These are phyloP conservation scores for Python bivittatus DNA, from an alignment of 2,113 vertebrate genomes.

Conservation along the genomic window DNA sequence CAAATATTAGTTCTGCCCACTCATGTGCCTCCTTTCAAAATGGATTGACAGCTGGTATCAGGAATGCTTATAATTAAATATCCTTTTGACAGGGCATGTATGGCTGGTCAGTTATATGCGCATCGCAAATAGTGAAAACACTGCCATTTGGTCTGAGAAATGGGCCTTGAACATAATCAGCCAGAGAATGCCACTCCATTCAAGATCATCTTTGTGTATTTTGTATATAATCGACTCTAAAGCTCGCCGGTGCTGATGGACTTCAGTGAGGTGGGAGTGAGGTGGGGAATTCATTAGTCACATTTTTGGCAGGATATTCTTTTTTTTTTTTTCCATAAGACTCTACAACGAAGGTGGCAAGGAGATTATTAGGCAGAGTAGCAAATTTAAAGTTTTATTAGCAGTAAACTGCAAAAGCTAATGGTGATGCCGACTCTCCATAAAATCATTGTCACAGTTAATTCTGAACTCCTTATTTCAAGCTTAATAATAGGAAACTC, in stretches of 20 bases:
- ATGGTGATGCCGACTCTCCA: slow-evolving; percentile 79
- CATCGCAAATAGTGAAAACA: slow-evolving; percentile 42
- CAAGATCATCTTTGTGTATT: slow-evolving; percentile 57
- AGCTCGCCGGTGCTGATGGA: slow-evolving; percentile 60
- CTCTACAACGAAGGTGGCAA: slow-evolving; percentile 80
- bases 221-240: slow-evolving; percentile 68
- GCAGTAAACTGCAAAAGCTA: slow-evolving; percentile 83
- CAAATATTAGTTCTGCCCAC: slow-evolving; percentile 34
- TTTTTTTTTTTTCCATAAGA: slow-evolving; percentile 52
- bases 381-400: slow-evolving; percentile 87
- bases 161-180: slow-evolving; percentile 67
- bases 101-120: slow-evolving; percentile 39
- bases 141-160: slow-evolving; percentile 37
- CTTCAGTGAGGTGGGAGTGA: slow-evolving; percentile 40
- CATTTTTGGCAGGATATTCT: slow-evolving; percentile 65
- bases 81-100: slow-evolving; percentile 46
- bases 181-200: slow-evolving; percentile 41
- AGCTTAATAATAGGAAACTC: slow-evolving; percentile 87
- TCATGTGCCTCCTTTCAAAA: slow-evolving; percentile 39
- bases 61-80: slow-evolving; percentile 31
- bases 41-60: slow-evolving; percentile 37
- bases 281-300: slow-evolving; percentile 68
- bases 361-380: slow-evolving; percentile 83
- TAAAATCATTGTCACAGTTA: slow-evolving; percentile 87
- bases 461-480: slow-evolving; percentile 87